Evolutionary conservation across 2,888 invertebrate genomes (phyloP), one percentile per base, ranked within the genome.

Genomic region (Diaperis boleti): DNA sequence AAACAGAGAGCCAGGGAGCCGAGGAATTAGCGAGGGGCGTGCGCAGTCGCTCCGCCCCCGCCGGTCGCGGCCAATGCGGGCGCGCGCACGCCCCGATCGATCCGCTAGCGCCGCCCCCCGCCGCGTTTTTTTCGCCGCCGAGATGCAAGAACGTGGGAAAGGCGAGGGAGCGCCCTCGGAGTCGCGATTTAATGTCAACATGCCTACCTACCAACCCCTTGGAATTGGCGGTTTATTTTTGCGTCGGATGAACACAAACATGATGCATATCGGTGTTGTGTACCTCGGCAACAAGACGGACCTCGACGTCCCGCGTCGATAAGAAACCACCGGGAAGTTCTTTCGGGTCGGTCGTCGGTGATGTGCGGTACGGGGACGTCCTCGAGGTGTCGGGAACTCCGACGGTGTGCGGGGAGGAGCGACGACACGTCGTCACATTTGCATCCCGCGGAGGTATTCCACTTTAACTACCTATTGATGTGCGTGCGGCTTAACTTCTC

Each of bases 1-100:
- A 83, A 83, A 83, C 83, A 83, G 78, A 76, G 78, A 76, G 82
- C 79, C 80, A 81, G 83, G 72, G 76, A 72, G 72, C 74, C 66
- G 67, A 81, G 82, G 82, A 84, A 82, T 76, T 76, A 74, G 77
- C 73, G 72, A 64, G 67, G 69, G 67, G 65, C 69, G 62, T 73
- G 73, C 75, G 75, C 73, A 70, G 64, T 69, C 64, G 64, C 29
- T 61, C 65, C 71, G 67, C 76, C 73, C 73, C 74, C 59, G 47
- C 52, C 17, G 26, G 13, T 47, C 10, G 20, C 66, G 52, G 35
- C 75, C 76, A 76, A 76, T 76, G 35, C 66, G 10, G 33, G 17
- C 18, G 42, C 55, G 44, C 68, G 55, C 64, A 63, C 74, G 72
- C 76, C 73, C 59, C 44, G 60, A 67, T 74, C 74, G 71, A 75